A percentile compares a stretch with the other conserved stretches of the same genome.
These are phyloP conservation scores for Zoanthus solanderi DNA, from an alignment of 92 coral and sea anemone genomes.

Conservation along the genomic window DNA sequence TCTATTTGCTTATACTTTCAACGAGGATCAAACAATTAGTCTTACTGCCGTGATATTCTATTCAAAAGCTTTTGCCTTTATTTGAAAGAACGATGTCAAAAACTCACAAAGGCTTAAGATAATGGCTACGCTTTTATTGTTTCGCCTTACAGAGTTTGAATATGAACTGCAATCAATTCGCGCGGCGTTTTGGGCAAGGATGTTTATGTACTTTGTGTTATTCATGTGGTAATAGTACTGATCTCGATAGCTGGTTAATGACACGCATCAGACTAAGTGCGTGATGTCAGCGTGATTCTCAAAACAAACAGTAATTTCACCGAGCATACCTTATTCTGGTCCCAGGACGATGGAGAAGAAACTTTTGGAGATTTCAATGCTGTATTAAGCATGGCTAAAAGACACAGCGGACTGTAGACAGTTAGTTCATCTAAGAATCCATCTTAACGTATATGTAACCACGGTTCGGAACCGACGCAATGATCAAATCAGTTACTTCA, in stretches of 20 bases:
- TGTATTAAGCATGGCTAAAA: slow-evolving; percentile 23
- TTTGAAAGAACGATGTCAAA: slow-evolving; percentile 12
- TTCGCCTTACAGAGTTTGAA: slow-evolving; percentile 13
- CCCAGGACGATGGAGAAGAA: slow-evolving; percentile 25
- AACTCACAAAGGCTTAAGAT: slow-evolving; percentile 21
- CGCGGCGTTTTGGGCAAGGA: slow-evolving; percentile 7
- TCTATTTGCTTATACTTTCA: slow-evolving; percentile 55
- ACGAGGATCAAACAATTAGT: slow-evolving; percentile 55
- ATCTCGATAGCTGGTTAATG: slow-evolving; percentile 48
- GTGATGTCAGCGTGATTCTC: slow-evolving; percentile 43
- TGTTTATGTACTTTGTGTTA: slow-evolving; percentile 32
- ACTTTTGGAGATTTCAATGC: slow-evolving; percentile 22
- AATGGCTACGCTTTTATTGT: slow-evolving; percentile 18
- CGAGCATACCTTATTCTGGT: slow-evolving; percentile 28
- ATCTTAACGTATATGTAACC: slow-evolving; percentile 25
- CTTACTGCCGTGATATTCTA: slow-evolving; percentile 44
- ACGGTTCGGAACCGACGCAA: slow-evolving; percentile 34
- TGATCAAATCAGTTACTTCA: slow-evolving; percentile 37
- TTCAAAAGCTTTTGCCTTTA: slow-evolving; percentile 37
- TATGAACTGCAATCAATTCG: slow-evolving; percentile 29
- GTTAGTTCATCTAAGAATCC: slow-evolving; percentile 6
- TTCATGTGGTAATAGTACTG: slow-evolving; percentile 29
- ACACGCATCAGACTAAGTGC: slow-evolving; percentile 36
- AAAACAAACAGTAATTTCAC: slow-evolving; percentile 40
- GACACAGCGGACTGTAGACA: background rate